Base-by-base conservation (phyloP, 2,888 invertebrate species). In the Standfussiana lucernea region DNA sequence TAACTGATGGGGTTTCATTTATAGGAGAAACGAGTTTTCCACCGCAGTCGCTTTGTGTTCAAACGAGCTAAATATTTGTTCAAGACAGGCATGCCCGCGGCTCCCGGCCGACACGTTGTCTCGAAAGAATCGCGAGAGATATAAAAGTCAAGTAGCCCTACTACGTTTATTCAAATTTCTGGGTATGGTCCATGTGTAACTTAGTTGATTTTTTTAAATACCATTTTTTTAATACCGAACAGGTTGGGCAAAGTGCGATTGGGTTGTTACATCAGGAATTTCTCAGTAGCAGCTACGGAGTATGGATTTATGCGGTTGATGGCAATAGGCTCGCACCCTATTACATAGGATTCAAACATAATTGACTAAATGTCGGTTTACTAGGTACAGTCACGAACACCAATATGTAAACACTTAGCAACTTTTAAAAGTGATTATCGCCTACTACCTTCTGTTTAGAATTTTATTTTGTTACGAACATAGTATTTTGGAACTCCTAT, bases 1-100 rank as follows among this genome's bases (percentile, higher is more conserved):
- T 70, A 65, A 70, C 65, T 85, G 74, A 71, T 72, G 64, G 66
- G 28, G 35, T 59, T 73, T 61, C 75, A 72, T 85, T 85, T 68
- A 81, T 74, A 80, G 81, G 67, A 32, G 53, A 40, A 61, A 56
- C 40, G 61, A 75, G 45, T 15, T 56, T 73, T 64, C 47, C 28
- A 75, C 85, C 64, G 64, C 86, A 65, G 82, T 82, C 50, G 40
- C 62, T 74, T 74, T 83, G 64, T 70, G 50, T 65, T 35, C 56
- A 66, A 40, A 65, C 59, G 72, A 65, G 50, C 62, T 47, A 37
- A 72, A 72, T 83, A 70, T 83, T 85, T 72, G 75, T 66, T 82
- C 35, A 70, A 50, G 61, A 67, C 66, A 40, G 70, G 73, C 56
- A 37, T 71, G 71, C 59, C 40, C 42, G 50, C 61, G 73, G 82